These are phyloP conservation scores for Margaritifera margaritifera DNA, from an alignment of 2,888 invertebrate genomes.

Conservation along the genomic window DNA sequence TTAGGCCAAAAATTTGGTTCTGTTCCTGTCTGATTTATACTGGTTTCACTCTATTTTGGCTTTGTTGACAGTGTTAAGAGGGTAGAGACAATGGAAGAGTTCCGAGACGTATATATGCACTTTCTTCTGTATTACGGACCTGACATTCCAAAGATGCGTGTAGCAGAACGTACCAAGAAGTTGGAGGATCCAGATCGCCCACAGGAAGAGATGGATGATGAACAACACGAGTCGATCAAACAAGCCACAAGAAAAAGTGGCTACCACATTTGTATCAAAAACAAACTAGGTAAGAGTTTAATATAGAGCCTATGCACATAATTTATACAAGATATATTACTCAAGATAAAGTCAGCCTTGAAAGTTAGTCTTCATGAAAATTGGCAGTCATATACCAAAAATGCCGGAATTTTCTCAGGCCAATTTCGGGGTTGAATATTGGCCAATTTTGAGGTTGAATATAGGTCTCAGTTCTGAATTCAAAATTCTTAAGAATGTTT, in stretches of 20 bases:
- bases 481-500: too few species aligned
- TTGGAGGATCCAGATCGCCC: slow-evolving; percentile 48
- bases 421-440: too few species aligned
- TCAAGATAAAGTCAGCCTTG: background rate
- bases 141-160: slow-evolving; percentile 75
- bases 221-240: slow-evolving; percentile 78
- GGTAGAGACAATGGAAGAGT: slow-evolving; percentile 82
- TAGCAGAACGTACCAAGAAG: slow-evolving; percentile 73
- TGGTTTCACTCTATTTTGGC: background rate
- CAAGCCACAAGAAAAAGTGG: slow-evolving; percentile 90
- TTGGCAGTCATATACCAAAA: too few species aligned
- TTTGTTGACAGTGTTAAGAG: slow-evolving; percentile 56
- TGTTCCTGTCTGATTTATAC: background rate
- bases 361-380: too few species aligned
- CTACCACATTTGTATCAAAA: slow-evolving; percentile 89
- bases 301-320: background rate
- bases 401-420: too few species aligned
- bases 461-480: too few species aligned
- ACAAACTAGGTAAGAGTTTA: slow-evolving; percentile 79
- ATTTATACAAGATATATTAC: background rate
- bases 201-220: slow-evolving; percentile 67
- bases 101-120: slow-evolving; percentile 93
- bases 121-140: slow-evolving; percentile 93
- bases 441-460: too few species aligned
- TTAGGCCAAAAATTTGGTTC: background rate